Base-by-base conservation (phyloP, 2,797 vertebrate species). In the Ceyx erithaca region DNA sequence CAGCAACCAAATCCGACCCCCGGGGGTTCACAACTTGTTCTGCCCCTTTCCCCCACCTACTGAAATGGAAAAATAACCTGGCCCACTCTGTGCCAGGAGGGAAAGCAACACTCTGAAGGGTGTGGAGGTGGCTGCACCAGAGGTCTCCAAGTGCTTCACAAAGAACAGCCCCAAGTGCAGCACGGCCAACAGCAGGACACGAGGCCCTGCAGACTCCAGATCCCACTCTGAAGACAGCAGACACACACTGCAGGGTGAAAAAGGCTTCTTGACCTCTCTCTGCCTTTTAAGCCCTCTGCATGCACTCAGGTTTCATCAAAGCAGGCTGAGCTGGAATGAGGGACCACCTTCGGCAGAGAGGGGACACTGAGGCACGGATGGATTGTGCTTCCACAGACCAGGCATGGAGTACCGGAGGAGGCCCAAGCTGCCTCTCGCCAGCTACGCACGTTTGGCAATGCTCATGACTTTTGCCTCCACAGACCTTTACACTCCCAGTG, bases 361-460 rank as follows among this genome's bases (percentile, higher is more conserved):
- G 10, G 28, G 35, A 80, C 89, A 75, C 31, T 9, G 54, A 80
- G 31, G 62, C 54, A 51, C 0, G 0, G 43, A 20, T 0, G 1
- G 10, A 12, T 61, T 68, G 26, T 6, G 10, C 31, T 70, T 71
- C 71, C 61, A 40, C 20, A 70, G 22, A 35, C 5, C 4, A 28
- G n/a, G 6, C 28, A 25, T 1, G 6, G 22, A 35, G 31, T 26
- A 19, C 46, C 5, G 14, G 49, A 89, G 40, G 40, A 88, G 62
- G 37, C 37, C 33, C 37, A 17, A 0, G 0, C 19, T 33, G 55
- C 33, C 35, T 63, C 79, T 71, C 3, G 4, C 46, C 76, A 93
- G 79, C 76, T 55, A 26, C 71, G 76, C 51, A 40, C 3, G 7
- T 77, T 75, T 78, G 66, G 70, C 17, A 91, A 75, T 7, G 2